Evolutionary conservation across 1,140 invertebrate species (phyloP), one percentile per base, ranked within the genome.

Genomic region (Mamestra configurata): DNA sequence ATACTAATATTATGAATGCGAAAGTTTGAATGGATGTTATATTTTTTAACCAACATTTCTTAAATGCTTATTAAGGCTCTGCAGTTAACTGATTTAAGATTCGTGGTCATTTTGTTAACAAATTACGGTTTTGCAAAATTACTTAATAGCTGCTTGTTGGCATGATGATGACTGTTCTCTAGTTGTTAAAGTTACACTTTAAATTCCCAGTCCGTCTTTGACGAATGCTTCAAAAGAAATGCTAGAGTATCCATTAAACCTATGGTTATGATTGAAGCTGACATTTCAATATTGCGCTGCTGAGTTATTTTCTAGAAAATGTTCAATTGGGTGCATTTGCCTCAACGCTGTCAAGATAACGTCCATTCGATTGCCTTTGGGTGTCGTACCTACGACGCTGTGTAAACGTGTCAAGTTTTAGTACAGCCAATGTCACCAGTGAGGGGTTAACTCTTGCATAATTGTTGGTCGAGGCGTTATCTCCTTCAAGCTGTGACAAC

Each of bases 401-500:
- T 76, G 53, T 37, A 76, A 76, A 76, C 55, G 61, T 76, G 61
- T 46, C 72, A 76, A 73, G 35, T 68, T 68, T 68, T 68, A 68
- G 22, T 49, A 59, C 22, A 46, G 40, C 15, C 18, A 76, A 75
- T 40, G 53, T 75, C 35, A 59, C 31, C 71, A 43, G 20, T 46
- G 46, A 57, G 68, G 68, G 68, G 68, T 71, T 76, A 76, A 61
- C 20, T 43, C 53, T 76, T 76, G 61, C 37, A 76, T 76, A 59
- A 61, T 73, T 76, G 49, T 61, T 76, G 55, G 27, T 27, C 68
- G 68, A 43, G 8, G 20, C 72, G 72, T 61, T 76, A 76, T 76
- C 55, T 76, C 37, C 72, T 55, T 24, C 72, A 76, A 76, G 72
- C 72, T 76, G 72, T 76, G 72, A 76, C 72, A 76, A 76, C 55